Base-by-base conservation (phyloP, 2,113 vertebrate species). In the Austrofundulus limnaeus region DNA sequence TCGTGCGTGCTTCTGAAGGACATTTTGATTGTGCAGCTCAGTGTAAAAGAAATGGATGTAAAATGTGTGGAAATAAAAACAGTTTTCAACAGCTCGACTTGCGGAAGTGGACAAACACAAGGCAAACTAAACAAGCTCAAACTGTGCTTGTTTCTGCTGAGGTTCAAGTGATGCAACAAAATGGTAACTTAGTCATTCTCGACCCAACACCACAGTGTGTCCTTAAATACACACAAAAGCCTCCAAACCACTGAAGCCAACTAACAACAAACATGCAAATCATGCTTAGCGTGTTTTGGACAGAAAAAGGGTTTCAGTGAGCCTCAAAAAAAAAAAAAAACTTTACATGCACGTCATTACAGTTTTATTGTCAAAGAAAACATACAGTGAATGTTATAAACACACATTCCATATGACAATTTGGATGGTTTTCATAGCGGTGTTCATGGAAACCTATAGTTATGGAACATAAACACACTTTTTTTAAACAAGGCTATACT, bases 151-250 rank as follows among this genome's bases (percentile, higher is more conserved):
- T 48, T 7, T n/a, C 28, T 31, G 28, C 66, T 34, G 51, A 58
- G 28, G 43, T 69, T 79, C 50, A 28, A 52, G 25, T 60, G 70
- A 85, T 72, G 47, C 63, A 81, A 68, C 43, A 20, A 66, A 46
- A 59, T 45, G 54, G 47, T 37, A 64, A 69, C 28, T 28, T 54
- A 62, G 50, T 54, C 50, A 58, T 37, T 23, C 17, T 11, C 1
- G 37, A 41, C 39, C 45, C 46, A 51, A 34, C 16, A 24, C 48
- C 5, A 16, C 39, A 57, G 45, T 62, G 45, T 24, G 19, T 55
- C 43, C 38, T 65, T 39, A 67, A 66, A 51, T 61, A 56, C 25
- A 75, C 15, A 24, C 13, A 31, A 25, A 64, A 57, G 56, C 48
- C 43, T 53, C 55, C 47, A 76, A 54, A 80, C 64, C 58, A 60